Evolutionary conservation across 2,113 vertebrate genomes (phyloP), one percentile per base, ranked within the genome.

Genomic region (Pelmatolapia mariae): DNA sequence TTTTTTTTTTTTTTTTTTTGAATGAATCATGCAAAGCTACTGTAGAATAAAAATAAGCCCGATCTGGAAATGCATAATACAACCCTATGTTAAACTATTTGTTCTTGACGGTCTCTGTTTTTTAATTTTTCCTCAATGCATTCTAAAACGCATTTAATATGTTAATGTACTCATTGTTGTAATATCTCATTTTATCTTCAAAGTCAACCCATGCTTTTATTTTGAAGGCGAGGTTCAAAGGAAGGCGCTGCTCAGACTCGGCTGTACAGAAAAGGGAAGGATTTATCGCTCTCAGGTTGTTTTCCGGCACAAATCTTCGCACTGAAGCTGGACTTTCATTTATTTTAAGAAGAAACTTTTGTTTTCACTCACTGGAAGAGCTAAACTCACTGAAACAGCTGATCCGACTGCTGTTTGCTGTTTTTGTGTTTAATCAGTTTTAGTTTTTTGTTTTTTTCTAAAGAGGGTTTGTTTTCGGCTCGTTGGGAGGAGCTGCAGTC

Each of bases 211-310:
- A 52, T 22, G 43, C 86, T 90, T 68, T 94, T 94, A 93, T 79
- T 90, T n/a, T 90, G 89, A 94, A 93, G 47, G 71, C 8, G 3
- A 4, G 4, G 19, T 76, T 79, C 86, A 90, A 93, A 89, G 1
- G 10, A 4, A 13, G 4, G 10, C 24, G n/a, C 52, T 57, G 1
- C 18, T 63, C 59, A 36, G 31, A 63, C 59, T 38, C 3, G 3
- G 1, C 57, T 84, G 59, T 40, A 43, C 40, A 3, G 5, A 22
- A 29, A 16, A 82, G 36, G 56, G 10, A 79, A 50, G 29, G 84
- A 9, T 53, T 68, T 24, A 50, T 31, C 12, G 19, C 53, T 78
- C 73, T 3, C 84, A 16, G 52, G 40, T 22, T 83, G 78, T 85
- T 63, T 22, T 45, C 54, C 18, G 6, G 66, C 40, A 36, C 16